Conservation (phyloP, 2,113 vertebrate genomes). For the Lepidothrix coronata region DNA sequence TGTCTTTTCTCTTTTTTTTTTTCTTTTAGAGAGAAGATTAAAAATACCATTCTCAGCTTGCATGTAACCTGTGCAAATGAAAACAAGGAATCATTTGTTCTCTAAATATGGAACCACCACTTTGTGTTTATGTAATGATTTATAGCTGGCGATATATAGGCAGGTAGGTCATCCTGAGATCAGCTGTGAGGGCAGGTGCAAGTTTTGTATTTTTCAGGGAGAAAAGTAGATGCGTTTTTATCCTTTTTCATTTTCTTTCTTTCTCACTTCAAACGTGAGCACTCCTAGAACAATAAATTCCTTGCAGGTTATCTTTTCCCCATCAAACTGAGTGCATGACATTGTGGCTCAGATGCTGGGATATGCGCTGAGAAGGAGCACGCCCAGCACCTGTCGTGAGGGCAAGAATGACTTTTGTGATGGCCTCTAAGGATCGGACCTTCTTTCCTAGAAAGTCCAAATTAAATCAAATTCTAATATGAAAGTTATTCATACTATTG, state of each 20-base stretch:
- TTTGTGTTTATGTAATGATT: neutral
- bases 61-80: constrained; percentile 30
- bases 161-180: neutral
- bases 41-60: constrained; percentile 13
- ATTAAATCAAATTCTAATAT: neutral
- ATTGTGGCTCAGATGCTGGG: neutral
- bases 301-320: neutral
- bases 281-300: neutral
- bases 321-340: neutral
- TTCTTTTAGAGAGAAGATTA: neutral
- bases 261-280: neutral
- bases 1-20: neutral
- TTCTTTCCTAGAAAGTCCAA: neutral
- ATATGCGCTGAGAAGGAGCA: neutral
- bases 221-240: neutral
- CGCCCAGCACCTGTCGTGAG: neutral
- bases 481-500: neutral
- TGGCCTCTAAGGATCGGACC: neutral
- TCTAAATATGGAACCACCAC: neutral
- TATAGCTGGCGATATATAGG: neutral
- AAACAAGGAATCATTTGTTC: constrained; percentile 16
- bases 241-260: neutral
- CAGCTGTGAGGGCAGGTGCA: neutral
- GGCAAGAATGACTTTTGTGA: neutral
- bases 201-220: neutral